Evolutionary conservation across 2,888 invertebrate species (phyloP), one percentile per base, ranked within the genome.

Genomic region (Leucania comma): DNA sequence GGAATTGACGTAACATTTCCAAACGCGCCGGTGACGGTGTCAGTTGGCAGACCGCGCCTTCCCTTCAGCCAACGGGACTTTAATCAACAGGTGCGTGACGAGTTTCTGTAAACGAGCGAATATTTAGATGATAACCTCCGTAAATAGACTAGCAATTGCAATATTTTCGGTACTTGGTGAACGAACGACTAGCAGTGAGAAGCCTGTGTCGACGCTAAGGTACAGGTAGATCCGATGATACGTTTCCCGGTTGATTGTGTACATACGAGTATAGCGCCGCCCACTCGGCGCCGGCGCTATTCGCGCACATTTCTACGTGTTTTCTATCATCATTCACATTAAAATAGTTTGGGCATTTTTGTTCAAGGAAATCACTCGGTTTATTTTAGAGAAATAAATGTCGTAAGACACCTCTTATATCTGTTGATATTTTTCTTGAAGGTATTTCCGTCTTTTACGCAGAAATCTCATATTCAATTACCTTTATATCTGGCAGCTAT

Each of bases 271-370:
- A n/a, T n/a, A 32, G 10, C 35, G 35, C 42, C 81, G 66, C 84
- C 83, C 73, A 83, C 85, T 66, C 72, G 78, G 61, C 78, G 79
- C 72, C 76, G 32, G 42, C 54, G 35, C 84, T 84, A 80, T 79
- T 85, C 72, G 78, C 70, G 59, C 75, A 73, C 56, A 68, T 72
- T 46, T 72, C 42, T 69, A 71, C 67, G 72, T 80, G 63, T 70
- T 75, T 79, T 76, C 67, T 75, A 75, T 73, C 73, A 75, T 76
- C 73, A 75, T 59, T 58, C 48, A 76, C 73, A 72, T 81, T 72
- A 57, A 79, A 83, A 85, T 78, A 75, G 74, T 80, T 70, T 72
- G 72, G 75, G 69, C 63, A 78, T 72, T 83, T 75, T 74, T 69
- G 53, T 75, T 75, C 80, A 74, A 74, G 70, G 77, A 72, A 74